A percentile compares a stretch with the other conserved stretches of the same genome.
Evolutionary conservation across 2,113 vertebrate genomes (phyloP).

Genomic region (Stegostoma tigrinum): DNA sequence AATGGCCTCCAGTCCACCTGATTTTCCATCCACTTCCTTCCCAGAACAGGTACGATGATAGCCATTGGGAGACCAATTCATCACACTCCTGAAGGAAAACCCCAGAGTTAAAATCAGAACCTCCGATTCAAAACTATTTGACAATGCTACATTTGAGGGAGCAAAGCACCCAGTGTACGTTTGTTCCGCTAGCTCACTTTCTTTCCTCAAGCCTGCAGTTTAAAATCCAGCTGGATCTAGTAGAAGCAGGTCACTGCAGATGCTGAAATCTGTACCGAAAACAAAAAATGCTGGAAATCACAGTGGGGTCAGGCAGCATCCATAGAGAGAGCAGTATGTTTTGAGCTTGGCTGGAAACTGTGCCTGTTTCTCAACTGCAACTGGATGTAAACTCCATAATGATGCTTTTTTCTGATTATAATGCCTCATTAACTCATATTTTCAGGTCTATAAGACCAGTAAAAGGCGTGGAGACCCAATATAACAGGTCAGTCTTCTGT

Average conservation of each 20-base stretch:
- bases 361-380: neutral
- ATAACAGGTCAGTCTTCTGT: neutral
- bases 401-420: neutral
- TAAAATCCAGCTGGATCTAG: too few relatives aligned
- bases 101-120: neutral
- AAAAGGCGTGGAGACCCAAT: neutral
- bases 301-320: too few relatives aligned
- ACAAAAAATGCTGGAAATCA: too few relatives aligned
- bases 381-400: neutral
- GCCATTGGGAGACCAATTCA: neutral
- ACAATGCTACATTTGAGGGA: neutral
- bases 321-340: too few relatives aligned
- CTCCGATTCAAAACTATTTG: neutral
- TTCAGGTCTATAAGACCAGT: neutral
- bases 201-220: neutral
- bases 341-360: neutral
- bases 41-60: too few relatives aligned
- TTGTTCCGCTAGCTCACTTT: neutral
- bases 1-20: neutral
- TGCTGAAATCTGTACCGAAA: too few relatives aligned
- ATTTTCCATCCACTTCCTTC: neutral
- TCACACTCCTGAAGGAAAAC: neutral
- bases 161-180: neutral
- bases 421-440: neutral
- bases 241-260: too few relatives aligned